Percentiles rank a stretch among this genome's conserved stretches.
These are phyloP conservation scores for Columba janthina DNA, from an alignment of 2,113 vertebrate species.

Conservation along the genomic window DNA sequence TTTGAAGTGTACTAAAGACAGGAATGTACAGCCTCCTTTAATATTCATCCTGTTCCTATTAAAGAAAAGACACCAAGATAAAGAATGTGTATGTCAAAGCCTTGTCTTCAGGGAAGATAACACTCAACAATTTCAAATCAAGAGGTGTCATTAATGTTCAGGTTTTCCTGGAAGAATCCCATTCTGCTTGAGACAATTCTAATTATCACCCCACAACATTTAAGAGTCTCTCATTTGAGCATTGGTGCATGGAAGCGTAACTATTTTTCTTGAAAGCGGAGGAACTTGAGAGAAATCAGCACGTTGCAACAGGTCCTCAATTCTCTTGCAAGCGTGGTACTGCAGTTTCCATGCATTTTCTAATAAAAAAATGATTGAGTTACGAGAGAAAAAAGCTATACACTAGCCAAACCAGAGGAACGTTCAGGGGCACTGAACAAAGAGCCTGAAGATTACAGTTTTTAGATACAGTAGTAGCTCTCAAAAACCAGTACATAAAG, in stretches of 20 bases:
- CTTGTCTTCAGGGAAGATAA: constrained; percentile 14
- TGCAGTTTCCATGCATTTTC: background rate
- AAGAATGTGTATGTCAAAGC: constrained; percentile 30
- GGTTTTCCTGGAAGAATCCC: background rate
- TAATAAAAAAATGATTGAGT: background rate
- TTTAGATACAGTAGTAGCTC: fast-evolving
- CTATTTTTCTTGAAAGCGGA: constrained; percentile 3
- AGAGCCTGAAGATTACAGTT: fast-evolving
- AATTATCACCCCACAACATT: constrained; percentile 37
- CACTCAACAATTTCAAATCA: background rate
- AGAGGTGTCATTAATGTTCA: background rate
- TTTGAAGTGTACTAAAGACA: background rate
- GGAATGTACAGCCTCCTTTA: background rate
- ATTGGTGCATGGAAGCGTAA: background rate
- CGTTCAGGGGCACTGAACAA: background rate
- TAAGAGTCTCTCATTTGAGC: constrained; percentile 17
- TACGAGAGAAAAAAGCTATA: background rate
- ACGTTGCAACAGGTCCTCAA: background rate
- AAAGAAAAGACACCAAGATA: background rate
- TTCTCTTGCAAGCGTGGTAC: background rate
- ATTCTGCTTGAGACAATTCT: background rate
- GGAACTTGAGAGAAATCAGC: background rate
- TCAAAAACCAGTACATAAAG: background rate
- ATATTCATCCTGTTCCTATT: background rate
- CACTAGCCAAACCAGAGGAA: background rate